phyloP scores from a whole-genome alignment of 2,888 invertebrate genomes.

The Oscheius sp. region DNA sequence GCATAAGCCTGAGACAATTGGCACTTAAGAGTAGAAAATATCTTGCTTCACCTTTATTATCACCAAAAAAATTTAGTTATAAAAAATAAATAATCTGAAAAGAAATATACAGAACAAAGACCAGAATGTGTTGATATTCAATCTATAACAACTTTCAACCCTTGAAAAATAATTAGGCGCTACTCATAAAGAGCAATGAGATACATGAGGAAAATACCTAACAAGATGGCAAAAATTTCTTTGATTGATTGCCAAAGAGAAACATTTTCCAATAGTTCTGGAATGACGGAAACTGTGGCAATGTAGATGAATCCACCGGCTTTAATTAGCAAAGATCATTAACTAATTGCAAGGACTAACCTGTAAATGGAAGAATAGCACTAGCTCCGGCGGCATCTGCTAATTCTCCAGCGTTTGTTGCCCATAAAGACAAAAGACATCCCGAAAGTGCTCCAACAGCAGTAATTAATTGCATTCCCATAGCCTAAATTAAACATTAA shows the following conservation, averaged over 20 bases:
- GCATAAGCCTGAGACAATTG: too few species aligned
- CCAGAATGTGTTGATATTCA: background rate
- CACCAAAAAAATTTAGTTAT: background rate
- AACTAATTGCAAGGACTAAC: background rate
- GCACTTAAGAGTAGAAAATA: too few species aligned
- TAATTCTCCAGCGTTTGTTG: conserved; percentile 63
- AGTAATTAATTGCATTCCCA: conserved; percentile 89
- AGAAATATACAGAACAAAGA: background rate
- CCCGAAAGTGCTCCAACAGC: conserved; percentile 94
- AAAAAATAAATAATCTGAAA: conserved; percentile 1
- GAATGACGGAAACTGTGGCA: conserved; percentile 97
- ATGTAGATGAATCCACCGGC: conserved; percentile 92
- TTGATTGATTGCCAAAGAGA: conserved; percentile 63
- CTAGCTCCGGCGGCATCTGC: conserved; percentile 75
- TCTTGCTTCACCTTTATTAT: background rate
- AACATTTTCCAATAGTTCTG: conserved; percentile 87
- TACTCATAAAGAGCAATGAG: conserved; percentile 67
- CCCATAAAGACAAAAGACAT: conserved; percentile 65
- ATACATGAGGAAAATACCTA: conserved; percentile 68
- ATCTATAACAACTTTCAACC: background rate
- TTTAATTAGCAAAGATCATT: conserved; percentile 3
- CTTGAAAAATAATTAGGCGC: too few species aligned
- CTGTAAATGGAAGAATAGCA: conserved; percentile 88
- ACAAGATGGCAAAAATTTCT: conserved; percentile 61
- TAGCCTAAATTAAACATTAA: conserved; percentile 77